These are phyloP conservation scores for Pitangus sulphuratus DNA, from an alignment of 2,797 vertebrate species.

Conservation along the genomic window DNA sequence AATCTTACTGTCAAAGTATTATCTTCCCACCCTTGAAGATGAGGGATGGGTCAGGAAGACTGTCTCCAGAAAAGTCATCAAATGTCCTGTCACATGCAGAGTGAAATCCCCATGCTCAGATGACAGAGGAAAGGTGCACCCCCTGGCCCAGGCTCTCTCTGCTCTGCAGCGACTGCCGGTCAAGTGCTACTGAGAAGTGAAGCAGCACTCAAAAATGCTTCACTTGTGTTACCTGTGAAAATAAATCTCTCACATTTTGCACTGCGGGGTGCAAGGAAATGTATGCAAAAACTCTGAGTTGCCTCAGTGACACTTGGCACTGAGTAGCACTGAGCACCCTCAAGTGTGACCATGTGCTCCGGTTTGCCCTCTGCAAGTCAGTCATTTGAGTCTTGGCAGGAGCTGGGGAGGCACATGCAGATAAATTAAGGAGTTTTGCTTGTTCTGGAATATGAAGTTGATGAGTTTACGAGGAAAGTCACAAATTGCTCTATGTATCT, in stretches of 20 bases:
- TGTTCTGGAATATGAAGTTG: background rate
- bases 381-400: background rate
- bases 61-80: background rate
- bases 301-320: fast-evolving
- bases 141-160: background rate
- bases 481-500: background rate
- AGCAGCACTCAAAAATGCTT: background rate
- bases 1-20: background rate
- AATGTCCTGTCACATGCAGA: background rate
- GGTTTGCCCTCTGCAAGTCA: background rate
- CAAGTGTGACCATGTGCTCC: fast-evolving
- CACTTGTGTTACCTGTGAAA: background rate
- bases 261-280: background rate
- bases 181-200: fast-evolving
- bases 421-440: background rate
- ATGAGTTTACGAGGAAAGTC: background rate
- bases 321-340: background rate
- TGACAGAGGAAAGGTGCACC: background rate
- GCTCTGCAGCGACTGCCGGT: fast-evolving
- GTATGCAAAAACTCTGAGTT: background rate
- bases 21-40: background rate
- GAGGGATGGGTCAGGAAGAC: background rate
- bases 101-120: background rate
- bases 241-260: background rate
- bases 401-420: background rate